A percentile compares a stretch with the other conserved stretches of the same genome.
Evolutionary conservation across 2,113 vertebrate genomes (phyloP).

Genomic region (Calonectris borealis): DNA sequence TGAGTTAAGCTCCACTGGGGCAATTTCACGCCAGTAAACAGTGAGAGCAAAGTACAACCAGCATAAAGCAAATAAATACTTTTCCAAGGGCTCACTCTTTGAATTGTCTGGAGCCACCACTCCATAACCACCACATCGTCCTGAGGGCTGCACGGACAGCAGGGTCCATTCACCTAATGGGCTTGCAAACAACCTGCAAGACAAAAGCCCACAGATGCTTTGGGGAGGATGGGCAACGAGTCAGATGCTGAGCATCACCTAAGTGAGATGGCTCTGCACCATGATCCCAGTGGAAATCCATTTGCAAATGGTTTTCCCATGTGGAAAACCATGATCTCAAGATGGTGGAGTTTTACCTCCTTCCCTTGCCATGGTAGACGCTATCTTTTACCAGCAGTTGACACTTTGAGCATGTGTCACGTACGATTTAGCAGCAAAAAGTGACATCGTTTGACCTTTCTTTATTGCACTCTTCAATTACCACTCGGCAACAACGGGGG

Average conservation of each 20-base stretch:
- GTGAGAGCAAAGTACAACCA: not conserved
- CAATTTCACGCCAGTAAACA: not conserved
- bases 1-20: not conserved
- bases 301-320: not conserved
- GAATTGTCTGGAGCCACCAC: not conserved
- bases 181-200: not conserved
- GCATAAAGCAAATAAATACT: not conserved
- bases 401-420: not conserved
- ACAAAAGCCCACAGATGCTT: not conserved
- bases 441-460: not conserved
- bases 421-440: slow-evolving; percentile 4
- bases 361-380: not conserved
- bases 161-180: not conserved
- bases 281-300: not conserved
- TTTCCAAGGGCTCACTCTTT: not conserved
- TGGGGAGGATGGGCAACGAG: too few relatives aligned
- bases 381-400: not conserved
- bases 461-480: slow-evolving; percentile 24
- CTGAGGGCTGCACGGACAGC: not conserved
- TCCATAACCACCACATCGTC: not conserved
- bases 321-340: not conserved
- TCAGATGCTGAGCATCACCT: not conserved
- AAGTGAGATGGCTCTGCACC: not conserved
- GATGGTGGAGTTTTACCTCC: not conserved
- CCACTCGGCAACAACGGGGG: not conserved